Evolutionary conservation across 2,113 vertebrate genomes (phyloP).

Genomic region (Psophia crepitans): DNA sequence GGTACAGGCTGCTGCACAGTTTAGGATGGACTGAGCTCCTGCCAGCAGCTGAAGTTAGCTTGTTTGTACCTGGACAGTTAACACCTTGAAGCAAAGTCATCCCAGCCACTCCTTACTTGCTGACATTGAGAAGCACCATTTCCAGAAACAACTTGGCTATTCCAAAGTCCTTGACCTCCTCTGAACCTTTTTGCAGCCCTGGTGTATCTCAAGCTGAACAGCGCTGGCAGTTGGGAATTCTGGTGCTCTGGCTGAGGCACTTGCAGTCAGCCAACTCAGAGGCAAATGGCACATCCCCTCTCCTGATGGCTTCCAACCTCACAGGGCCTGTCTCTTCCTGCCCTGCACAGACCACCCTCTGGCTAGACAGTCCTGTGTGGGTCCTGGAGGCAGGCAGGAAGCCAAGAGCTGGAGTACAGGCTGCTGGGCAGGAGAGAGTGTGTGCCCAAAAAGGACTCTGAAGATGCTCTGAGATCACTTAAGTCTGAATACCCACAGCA

Average conservation of each 20-base stretch:
- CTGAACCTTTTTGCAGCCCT: not conserved
- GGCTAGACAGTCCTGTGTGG: not conserved
- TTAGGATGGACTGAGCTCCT: not conserved
- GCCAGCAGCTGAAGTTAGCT: not conserved
- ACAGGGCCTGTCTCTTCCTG: not conserved
- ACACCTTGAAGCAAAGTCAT: not conserved
- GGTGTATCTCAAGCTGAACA: not conserved
- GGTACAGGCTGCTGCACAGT: not conserved
- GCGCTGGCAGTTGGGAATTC: not conserved
- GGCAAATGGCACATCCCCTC: not conserved
- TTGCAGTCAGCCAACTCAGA: not conserved
- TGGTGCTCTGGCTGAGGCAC: not conserved
- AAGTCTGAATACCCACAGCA: not conserved
- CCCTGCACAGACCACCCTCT: not conserved
- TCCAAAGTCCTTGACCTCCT: not conserved
- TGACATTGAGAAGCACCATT: not conserved
- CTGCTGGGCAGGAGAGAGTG: not conserved
- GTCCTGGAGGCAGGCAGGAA: not conserved
- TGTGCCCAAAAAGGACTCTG: not conserved
- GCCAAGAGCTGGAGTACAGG: not conserved
- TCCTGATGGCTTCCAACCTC: not conserved
- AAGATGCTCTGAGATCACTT: not conserved
- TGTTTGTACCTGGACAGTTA: not conserved
- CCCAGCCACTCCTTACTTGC: not conserved
- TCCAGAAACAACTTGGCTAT: not conserved